Percentiles rank a stretch among this genome's conserved stretches.
Evolutionary conservation across 2,888 invertebrate genomes (phyloP).

Genomic region (Hydropsyche betteni): DNA sequence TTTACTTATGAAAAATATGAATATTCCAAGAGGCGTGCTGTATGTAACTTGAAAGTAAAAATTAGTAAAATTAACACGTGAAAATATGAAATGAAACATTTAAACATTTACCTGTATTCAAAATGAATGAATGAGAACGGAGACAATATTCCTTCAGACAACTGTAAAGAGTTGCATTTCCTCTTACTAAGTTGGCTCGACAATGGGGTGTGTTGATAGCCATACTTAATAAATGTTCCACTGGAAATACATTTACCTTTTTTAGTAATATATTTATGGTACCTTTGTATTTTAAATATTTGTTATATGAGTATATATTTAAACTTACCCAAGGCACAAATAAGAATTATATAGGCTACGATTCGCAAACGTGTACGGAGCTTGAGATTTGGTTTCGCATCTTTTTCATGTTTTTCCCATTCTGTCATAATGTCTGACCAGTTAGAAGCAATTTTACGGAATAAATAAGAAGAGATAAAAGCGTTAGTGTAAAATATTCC

Average conservation of each 20-base stretch:
- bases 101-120: conserved; percentile 39
- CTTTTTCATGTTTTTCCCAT: conserved; percentile 44
- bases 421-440: conserved; percentile 41
- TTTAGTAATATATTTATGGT: background rate
- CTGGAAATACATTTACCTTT: conserved; percentile 36
- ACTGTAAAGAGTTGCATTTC: conserved; percentile 37
- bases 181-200: conserved; percentile 30
- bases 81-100: conserved; percentile 7
- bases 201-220: conserved; percentile 43
- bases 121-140: conserved; percentile 47
- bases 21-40: conserved; percentile 42
- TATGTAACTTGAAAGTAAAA: conserved; percentile 41
- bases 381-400: conserved; percentile 18
- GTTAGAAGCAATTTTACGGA: conserved; percentile 55
- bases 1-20: conserved; percentile 47
- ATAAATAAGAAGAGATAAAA: conserved; percentile 55
- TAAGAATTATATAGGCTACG: conserved; percentile 33
- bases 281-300: too few relatives aligned
- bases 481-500: conserved; percentile 59
- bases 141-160: conserved; percentile 49
- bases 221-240: conserved; percentile 48
- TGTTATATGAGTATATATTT: background rate
- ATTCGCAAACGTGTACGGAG: conserved; percentile 23
- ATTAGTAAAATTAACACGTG: background rate
- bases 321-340: conserved; percentile 34